Percentiles rank a stretch among this genome's conserved stretches.
These are phyloP conservation scores for Spea multiplicata DNA, from an alignment of 2,113 vertebrate genomes.

Conservation along the genomic window DNA sequence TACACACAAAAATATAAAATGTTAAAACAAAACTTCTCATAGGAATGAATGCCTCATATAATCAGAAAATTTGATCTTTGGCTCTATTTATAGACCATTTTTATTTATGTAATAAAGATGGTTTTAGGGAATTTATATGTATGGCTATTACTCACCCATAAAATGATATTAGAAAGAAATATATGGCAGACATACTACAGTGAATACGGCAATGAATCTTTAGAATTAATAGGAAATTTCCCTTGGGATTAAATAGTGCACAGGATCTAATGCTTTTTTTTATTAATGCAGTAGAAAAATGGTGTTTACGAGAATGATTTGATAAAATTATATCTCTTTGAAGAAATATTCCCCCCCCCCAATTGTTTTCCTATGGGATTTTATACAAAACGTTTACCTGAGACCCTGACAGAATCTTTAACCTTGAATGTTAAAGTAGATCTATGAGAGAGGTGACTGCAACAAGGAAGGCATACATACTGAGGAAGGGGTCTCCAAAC, in stretches of 20 bases:
- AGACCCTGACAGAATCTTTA: no score
- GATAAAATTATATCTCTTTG: no score
- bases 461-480: no score
- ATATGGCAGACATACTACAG: background rate
- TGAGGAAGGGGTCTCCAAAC: no score
- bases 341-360: no score
- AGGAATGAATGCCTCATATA: background rate
- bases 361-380: no score
- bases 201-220: background rate
- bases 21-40: no score
- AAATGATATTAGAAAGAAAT: background rate
- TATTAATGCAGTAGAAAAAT: background rate
- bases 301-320: no score
- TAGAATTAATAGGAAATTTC: background rate
- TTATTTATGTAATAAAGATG: background rate
- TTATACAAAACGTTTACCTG: no score
- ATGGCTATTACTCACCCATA: background rate
- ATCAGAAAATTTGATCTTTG: background rate
- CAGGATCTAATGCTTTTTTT: background rate
- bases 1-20: no score
- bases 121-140: background rate
- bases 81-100: background rate
- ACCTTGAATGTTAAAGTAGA: no score
- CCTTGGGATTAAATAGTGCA: background rate
- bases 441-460: no score